phyloP scores from a whole-genome alignment of 2,797 vertebrate species.

The Galago senegalensis region DNA sequence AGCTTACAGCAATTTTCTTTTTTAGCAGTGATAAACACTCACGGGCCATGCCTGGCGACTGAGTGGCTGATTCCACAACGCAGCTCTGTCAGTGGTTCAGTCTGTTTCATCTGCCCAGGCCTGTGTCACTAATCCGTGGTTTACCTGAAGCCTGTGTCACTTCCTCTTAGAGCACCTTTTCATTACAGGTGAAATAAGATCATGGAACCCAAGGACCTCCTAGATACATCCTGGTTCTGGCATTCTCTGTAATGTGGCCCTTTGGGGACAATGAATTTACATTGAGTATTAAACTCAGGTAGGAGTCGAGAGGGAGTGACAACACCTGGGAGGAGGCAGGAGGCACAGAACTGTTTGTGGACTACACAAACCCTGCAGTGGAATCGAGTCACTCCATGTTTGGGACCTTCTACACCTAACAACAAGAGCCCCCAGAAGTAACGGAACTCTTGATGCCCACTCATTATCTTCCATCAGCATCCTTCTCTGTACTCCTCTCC shows the following conservation, averaged over 20 bases:
- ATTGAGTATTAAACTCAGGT: not conserved
- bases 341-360: too few species aligned
- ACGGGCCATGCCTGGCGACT: not conserved
- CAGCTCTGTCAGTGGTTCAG: not conserved
- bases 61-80: not conserved
- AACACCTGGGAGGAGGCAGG: not conserved
- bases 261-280: not conserved
- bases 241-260: not conserved
- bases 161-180: not conserved
- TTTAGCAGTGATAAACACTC: not conserved
- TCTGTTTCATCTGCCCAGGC: not conserved
- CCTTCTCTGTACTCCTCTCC: not conserved
- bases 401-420: not conserved
- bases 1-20: not conserved
- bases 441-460: not conserved
- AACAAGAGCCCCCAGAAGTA: not conserved
- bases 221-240: not conserved
- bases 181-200: not conserved
- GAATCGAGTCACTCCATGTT: not conserved
- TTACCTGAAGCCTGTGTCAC: too few species aligned
- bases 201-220: not conserved
- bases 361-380: not conserved
- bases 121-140: not conserved
- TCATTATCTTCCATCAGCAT: not conserved
- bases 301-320: not conserved